Conservation (phyloP, 2,888 invertebrate species). For the Polyploca ridens region DNA sequence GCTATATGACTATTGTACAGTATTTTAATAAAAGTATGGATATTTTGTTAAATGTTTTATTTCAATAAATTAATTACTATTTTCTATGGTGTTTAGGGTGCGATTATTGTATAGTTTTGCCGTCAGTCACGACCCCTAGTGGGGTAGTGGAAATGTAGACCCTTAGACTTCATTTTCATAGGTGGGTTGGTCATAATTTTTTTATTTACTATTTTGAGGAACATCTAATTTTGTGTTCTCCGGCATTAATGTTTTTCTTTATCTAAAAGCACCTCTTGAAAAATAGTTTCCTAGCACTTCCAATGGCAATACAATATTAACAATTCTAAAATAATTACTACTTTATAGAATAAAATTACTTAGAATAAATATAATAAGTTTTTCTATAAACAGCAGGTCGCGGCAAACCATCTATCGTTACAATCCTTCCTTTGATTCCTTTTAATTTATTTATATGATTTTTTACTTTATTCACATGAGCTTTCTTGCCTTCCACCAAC, state of each 20-base stretch:
- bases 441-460: constrained; percentile 31
- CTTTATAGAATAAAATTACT: not conserved
- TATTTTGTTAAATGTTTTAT: not conserved
- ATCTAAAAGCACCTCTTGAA: too few species aligned
- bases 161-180: too few species aligned
- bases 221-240: too few species aligned
- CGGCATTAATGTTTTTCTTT: too few species aligned
- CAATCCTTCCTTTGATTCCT: constrained; percentile 10
- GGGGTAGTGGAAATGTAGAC: not conserved
- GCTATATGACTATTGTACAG: not conserved
- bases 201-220: too few species aligned
- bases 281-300: too few species aligned
- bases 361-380: not conserved
- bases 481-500: constrained; percentile 29
- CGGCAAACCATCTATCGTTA: not conserved
- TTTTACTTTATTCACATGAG: constrained; percentile 26
- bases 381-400: not conserved
- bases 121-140: too few species aligned
- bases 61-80: not conserved
- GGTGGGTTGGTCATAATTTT: too few species aligned
- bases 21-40: not conserved
- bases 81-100: not conserved
- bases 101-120: too few species aligned
- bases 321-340: too few species aligned
- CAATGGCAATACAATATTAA: too few species aligned